Base-by-base conservation (phyloP, 2,113 vertebrate genomes). In the Gambusia holbrooki region DNA sequence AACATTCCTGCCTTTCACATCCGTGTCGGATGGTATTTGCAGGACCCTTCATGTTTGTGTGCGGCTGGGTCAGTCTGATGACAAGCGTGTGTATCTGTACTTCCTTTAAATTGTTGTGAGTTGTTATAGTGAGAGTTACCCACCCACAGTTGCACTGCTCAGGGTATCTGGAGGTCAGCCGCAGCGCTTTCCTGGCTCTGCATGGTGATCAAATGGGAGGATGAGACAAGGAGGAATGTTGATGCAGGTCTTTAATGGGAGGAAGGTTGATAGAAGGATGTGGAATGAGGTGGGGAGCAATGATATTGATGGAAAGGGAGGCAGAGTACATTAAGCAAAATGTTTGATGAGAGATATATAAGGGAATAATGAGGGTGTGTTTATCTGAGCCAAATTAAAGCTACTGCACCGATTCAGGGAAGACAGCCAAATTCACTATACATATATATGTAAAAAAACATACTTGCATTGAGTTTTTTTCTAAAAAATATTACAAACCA, bases 101-200 rank as follows among this genome's bases (percentile, higher is more conserved):
- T 73, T 37, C 62, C 73, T 45, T 91, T 81, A 88, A 85, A 79
- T 90, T 88, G 90, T 84, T 92, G 88, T 74, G 27, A 74, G 73
- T 79, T 77, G 48, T 74, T 76, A 69, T 70, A 73, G 80, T 40
- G 69, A 71, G 67, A 83, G 69, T 76, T 76, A 5, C 69, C 45
- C 72, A 35, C 82, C 74, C 68, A 73, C 62, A 66, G 63, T 63
- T 64, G 25, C 28, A 15, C 67, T 69, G 69, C 71, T 81, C 10
- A 3, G 66, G 79, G 69, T 85, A 76, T 74, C 72, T 73, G 5
- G 32, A 73, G 62, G 74, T 86, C 76, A 75, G 54, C 28, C 1
- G 66, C 51, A 62, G 69, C 32, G 60, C 77, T 74, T 77, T 67
- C 60, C 67, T 62, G 69, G 45, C 51, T 11, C 7, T 62, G 27